A percentile compares a stretch with the other conserved stretches of the same genome.
phyloP scores from a whole-genome alignment of 2,797 vertebrate genomes.

The Premnoplex brunnescens region DNA sequence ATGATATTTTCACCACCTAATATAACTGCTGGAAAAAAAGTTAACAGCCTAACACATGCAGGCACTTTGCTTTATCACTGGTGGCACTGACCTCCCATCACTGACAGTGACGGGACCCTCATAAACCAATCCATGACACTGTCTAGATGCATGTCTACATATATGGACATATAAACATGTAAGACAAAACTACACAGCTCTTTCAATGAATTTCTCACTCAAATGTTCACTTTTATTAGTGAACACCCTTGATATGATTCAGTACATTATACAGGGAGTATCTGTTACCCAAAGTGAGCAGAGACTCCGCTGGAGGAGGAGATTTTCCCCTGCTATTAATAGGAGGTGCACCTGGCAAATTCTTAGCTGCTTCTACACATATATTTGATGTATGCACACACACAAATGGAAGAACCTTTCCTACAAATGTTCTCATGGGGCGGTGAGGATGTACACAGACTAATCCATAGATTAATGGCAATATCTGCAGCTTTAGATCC shows the following conservation, averaged over 20 bases:
- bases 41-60: neutral
- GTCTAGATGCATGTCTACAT: rapidly evolving
- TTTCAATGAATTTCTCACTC: neutral
- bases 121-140: neutral
- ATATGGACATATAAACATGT: rapidly evolving
- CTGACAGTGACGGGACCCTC: neutral
- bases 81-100: neutral
- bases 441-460: neutral
- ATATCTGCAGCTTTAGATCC: neutral
- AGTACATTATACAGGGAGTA: neutral
- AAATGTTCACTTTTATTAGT: neutral
- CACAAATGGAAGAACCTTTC: neutral
- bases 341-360: conserved; percentile 7
- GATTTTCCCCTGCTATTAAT: neutral
- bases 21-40: neutral
- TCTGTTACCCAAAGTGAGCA: neutral
- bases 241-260: neutral
- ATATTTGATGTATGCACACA: neutral
- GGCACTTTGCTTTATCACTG: neutral
- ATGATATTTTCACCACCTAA: conserved; percentile 3
- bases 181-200: neutral
- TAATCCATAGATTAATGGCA: neutral
- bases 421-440: neutral
- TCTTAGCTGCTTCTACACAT: neutral
- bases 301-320: neutral